phyloP scores from a whole-genome alignment of 2,113 vertebrate genomes.

The Sigmodon hispidus region DNA sequence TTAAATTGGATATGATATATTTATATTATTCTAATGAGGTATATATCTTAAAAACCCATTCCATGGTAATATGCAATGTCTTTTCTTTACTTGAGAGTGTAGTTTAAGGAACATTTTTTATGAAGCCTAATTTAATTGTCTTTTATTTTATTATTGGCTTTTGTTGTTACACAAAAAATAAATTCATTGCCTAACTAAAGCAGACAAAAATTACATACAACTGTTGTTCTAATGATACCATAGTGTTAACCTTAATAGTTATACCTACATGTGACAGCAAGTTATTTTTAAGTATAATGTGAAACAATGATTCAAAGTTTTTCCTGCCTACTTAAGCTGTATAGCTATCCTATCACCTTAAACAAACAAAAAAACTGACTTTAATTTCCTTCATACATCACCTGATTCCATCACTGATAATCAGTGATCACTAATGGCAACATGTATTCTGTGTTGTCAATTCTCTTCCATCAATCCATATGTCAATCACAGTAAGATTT shows the following conservation, averaged over 20 bases:
- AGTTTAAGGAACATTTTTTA: slow-evolving; percentile 27
- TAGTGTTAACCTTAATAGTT: neutral
- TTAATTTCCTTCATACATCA: neutral
- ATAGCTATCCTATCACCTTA: neutral
- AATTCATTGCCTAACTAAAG: neutral
- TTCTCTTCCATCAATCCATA: neutral
- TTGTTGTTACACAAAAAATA: neutral
- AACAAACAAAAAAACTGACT: neutral
- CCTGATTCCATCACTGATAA: neutral
- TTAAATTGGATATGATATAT: neutral
- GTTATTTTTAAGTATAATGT: neutral
- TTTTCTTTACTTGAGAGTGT: neutral
- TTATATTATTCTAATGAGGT: neutral
- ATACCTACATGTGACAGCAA: no score
- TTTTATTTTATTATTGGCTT: neutral
- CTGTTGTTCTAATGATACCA: neutral
- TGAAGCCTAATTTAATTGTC: neutral
- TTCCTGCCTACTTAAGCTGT: neutral
- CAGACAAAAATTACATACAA: neutral
- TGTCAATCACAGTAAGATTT: neutral
- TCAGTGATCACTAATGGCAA: neutral
- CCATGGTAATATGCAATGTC: neutral
- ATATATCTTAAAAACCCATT: neutral
- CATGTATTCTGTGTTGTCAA: neutral
- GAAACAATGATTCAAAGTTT: neutral